phyloP scores from a whole-genome alignment of 2,888 invertebrate species.

The Melanotus villosus region DNA sequence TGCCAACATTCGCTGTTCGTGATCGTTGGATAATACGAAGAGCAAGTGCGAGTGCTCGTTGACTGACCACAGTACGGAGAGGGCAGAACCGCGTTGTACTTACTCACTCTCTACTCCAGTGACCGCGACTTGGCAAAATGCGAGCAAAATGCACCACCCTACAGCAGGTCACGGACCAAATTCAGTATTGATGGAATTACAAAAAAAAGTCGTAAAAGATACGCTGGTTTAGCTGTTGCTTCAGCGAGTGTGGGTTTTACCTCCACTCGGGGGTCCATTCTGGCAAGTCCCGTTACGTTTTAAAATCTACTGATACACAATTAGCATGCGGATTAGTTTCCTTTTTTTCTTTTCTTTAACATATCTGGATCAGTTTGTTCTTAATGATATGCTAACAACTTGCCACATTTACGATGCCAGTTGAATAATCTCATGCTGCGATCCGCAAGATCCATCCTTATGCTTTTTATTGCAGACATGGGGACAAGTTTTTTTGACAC shows the following conservation, averaged over 20 bases:
- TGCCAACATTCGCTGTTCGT: conserved; percentile 22
- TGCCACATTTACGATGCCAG: neutral
- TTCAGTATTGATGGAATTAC: conserved; percentile 33
- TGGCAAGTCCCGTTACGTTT: conserved; percentile 30
- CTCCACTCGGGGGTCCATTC: conserved; percentile 26
- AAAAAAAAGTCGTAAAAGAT: conserved; percentile 27
- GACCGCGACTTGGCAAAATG: conserved; percentile 56
- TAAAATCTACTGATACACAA: conserved; percentile 19
- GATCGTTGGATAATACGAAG: conserved; percentile 20
- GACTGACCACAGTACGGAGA: conserved; percentile 41
- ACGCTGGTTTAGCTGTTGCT: neutral
- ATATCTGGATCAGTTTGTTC: conserved; percentile 23
- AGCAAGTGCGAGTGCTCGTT: conserved; percentile 50
- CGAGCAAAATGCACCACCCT: conserved; percentile 46
- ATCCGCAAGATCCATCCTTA: neutral
- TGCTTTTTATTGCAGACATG: neutral
- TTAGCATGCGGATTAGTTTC: conserved; percentile 6
- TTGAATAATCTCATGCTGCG: conserved; percentile 1
- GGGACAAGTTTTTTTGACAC: neutral
- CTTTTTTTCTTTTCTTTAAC: conserved; percentile 10
- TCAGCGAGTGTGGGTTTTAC: conserved; percentile 25
- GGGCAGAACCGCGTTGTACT: conserved; percentile 36
- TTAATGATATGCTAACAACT: conserved; percentile 39
- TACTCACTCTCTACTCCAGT: conserved; percentile 62
- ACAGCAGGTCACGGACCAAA: conserved; percentile 39